Evolutionary conservation across 2,888 invertebrate species (phyloP).

Genomic region (Diploptera punctata): DNA sequence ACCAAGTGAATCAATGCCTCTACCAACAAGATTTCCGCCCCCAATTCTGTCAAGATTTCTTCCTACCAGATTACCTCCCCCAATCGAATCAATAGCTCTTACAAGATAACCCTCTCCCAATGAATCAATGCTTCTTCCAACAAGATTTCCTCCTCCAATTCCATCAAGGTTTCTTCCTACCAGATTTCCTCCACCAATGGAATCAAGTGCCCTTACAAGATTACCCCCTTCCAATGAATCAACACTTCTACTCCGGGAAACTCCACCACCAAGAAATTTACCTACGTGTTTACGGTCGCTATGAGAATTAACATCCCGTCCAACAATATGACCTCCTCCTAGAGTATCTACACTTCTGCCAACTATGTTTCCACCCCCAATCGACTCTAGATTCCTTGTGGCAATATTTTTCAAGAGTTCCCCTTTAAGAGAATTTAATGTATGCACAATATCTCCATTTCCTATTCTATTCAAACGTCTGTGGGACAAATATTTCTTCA

Average conservation of each 20-base stretch:
- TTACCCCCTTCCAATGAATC: constrained; percentile 34
- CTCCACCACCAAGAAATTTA: constrained; percentile 38
- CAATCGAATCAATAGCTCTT: constrained; percentile 28
- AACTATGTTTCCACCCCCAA: constrained; percentile 60
- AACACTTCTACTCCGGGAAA: constrained; percentile 37
- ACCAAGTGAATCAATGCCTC: constrained; percentile 23
- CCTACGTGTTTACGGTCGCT: too few relatives aligned
- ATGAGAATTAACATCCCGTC: constrained; percentile 30
- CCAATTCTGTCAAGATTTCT: constrained; percentile 44
- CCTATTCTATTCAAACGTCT: constrained; percentile 25
- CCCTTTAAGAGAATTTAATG: constrained; percentile 41
- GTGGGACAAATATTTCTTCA: not conserved
- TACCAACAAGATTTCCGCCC: constrained; percentile 39
- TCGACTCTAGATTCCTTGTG: constrained; percentile 51
- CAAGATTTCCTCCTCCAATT: constrained; percentile 42
- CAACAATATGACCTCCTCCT: constrained; percentile 54
- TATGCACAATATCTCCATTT: constrained; percentile 28
- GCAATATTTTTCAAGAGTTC: too few relatives aligned
- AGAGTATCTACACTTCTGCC: constrained; percentile 57
- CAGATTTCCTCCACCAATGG: constrained; percentile 34
- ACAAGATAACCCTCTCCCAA: constrained; percentile 24
- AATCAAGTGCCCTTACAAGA: constrained; percentile 48
- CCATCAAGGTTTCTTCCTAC: constrained; percentile 42
- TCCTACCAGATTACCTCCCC: constrained; percentile 42
- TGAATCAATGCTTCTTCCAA: constrained; percentile 32